Percentiles rank a stretch among this genome's conserved stretches.
Evolutionary conservation across 2,113 vertebrate genomes (phyloP).

Genomic region (Amia ocellicauda): DNA sequence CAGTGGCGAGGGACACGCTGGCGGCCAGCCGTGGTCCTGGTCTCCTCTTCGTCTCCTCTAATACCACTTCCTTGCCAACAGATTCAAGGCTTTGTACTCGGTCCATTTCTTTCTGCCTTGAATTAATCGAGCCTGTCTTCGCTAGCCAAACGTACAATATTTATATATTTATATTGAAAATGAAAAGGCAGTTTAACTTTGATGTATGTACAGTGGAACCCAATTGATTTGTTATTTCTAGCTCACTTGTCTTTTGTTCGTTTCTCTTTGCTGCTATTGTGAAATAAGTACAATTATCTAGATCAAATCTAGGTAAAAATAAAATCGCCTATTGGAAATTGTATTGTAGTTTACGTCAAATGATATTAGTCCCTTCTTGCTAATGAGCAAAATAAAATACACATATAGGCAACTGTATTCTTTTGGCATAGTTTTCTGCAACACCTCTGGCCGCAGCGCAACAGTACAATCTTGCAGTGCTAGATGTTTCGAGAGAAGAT

Average conservation of each 20-base stretch:
- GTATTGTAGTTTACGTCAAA: constrained; percentile 9
- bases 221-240: background rate
- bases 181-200: constrained; percentile 31
- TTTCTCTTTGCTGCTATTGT: background rate
- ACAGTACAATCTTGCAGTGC: background rate
- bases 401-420: constrained; percentile 17
- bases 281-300: background rate
- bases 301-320: background rate
- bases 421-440: background rate
- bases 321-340: constrained; percentile 15
- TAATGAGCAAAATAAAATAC: constrained; percentile 34
- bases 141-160: constrained; percentile 11
- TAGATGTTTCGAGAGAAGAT: background rate
- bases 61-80: too few relatives aligned
- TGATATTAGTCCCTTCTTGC: constrained; percentile 19
- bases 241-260: background rate
- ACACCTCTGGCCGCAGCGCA: background rate
- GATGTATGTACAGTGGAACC: constrained; percentile 5
- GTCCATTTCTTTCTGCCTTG: background rate
- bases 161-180: constrained; percentile 24
- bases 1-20: too few relatives aligned
- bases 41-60: too few relatives aligned
- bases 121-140: background rate
- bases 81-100: too few relatives aligned
- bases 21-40: too few relatives aligned